phyloP scores from a whole-genome alignment of 1,140 invertebrate genomes.

The Drosophila leontia region DNA sequence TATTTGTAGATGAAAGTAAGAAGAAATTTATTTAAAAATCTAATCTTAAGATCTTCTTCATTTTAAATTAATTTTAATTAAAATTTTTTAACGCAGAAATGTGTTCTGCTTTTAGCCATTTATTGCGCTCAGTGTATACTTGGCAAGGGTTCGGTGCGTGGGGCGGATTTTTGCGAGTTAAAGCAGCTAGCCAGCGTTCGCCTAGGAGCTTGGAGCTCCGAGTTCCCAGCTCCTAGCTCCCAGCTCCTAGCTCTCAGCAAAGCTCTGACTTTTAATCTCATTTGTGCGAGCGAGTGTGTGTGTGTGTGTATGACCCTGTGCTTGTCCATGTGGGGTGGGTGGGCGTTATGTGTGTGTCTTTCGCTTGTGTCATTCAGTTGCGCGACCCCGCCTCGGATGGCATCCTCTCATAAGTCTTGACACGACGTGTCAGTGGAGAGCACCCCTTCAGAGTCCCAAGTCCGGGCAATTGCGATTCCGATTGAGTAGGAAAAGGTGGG shows the following conservation, averaged over 20 bases:
- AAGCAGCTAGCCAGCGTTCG: slow-evolving; percentile 22
- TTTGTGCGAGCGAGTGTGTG: slow-evolving; percentile 40
- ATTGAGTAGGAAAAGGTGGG: slow-evolving; percentile 22
- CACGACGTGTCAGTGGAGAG: slow-evolving; percentile 54
- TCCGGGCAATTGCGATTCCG: slow-evolving; percentile 47
- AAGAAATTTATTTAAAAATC: no score
- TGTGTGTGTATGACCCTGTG: slow-evolving; percentile 15
- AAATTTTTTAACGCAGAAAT: neutral
- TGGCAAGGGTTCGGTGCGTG: slow-evolving; percentile 21
- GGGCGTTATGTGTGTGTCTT: slow-evolving; percentile 3
- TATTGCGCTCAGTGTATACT: neutral
- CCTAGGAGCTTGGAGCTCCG: slow-evolving; percentile 8
- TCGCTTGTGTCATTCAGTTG: slow-evolving; percentile 42
- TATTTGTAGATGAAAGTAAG: no score
- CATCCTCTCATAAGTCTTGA: slow-evolving; percentile 55
- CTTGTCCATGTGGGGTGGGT: neutral
- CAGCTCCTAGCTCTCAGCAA: slow-evolving; percentile 9
- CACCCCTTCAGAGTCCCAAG: slow-evolving; percentile 32
- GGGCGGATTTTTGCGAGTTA: slow-evolving; percentile 30
- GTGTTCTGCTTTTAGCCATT: neutral
- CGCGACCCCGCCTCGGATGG: slow-evolving; percentile 22
- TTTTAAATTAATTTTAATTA: neutral
- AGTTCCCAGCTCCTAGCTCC: slow-evolving; percentile 5
- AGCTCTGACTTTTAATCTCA: slow-evolving; percentile 78
- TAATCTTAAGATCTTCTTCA: no score